Conservation (phyloP, 2,113 vertebrate genomes). For the Ptyas mucosa region DNA sequence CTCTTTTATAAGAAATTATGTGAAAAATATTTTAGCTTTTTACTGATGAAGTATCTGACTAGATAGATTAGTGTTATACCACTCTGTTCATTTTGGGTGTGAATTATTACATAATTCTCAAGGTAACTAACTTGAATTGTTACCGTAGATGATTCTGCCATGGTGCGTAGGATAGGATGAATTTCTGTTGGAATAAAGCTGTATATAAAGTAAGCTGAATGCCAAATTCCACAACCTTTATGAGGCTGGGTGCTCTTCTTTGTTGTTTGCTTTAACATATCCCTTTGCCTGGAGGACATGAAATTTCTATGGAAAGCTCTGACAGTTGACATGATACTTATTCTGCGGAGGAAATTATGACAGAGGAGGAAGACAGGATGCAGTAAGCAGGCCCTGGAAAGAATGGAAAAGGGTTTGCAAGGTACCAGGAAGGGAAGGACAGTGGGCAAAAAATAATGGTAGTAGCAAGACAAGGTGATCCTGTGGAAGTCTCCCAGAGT, state of each 20-base stretch:
- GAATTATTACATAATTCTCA: neutral
- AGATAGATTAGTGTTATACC: neutral
- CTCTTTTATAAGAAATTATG: neutral
- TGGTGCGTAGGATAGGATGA: neutral
- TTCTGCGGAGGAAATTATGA: neutral
- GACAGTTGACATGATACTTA: neutral
- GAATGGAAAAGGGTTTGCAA: neutral
- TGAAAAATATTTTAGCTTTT: neutral
- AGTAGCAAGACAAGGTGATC: neutral
- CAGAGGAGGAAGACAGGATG: neutral
- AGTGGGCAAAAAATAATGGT: neutral
- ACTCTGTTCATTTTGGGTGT: neutral
- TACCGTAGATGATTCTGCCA: neutral
- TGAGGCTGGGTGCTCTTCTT: neutral
- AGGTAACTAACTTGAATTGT: neutral
- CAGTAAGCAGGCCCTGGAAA: neutral
- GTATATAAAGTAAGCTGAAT: neutral
- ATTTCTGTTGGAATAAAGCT: neutral
- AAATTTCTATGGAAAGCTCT: neutral
- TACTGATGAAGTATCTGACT: neutral
- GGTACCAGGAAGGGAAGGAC: neutral
- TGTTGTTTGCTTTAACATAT: neutral
- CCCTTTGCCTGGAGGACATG: neutral
- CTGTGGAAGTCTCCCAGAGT: neutral
- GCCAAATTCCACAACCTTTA: neutral